phyloP scores from a whole-genome alignment of 2,797 vertebrate genomes.

The Acipenser ruthenus region DNA sequence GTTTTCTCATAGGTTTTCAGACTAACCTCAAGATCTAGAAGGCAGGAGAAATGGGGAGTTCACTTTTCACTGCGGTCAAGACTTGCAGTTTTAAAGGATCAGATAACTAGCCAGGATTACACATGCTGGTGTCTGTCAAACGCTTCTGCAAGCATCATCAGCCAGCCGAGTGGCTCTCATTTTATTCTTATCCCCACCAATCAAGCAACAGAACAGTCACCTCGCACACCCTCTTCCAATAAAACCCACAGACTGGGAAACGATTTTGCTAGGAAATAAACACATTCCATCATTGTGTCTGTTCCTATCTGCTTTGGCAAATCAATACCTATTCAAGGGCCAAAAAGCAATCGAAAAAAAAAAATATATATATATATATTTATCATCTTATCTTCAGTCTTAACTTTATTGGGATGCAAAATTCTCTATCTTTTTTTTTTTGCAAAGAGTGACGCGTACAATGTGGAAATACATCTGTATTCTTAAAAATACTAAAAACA shows the following conservation, averaged over 20 bases:
- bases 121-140: conserved; percentile 96
- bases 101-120: conserved; percentile 64
- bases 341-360: too few species aligned
- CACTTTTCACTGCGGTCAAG: conserved; percentile 69
- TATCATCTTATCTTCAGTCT: too few species aligned
- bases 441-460: too few species aligned
- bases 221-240: conserved; percentile 28
- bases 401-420: too few species aligned
- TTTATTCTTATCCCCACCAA: conserved; percentile 62
- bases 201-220: conserved; percentile 32
- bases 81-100: conserved; percentile 71
- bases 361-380: too few species aligned
- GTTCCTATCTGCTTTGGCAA: too few species aligned
- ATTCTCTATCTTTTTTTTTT: too few species aligned
- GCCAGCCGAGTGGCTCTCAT: conserved; percentile 44
- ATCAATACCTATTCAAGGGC: too few species aligned
- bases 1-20: conserved; percentile 32
- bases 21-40: conserved; percentile 61
- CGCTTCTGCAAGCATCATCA: conserved; percentile 76
- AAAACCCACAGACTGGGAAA: conserved; percentile 15
- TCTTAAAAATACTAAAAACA: too few species aligned
- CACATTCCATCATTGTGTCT: too few species aligned
- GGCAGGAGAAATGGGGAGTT: conserved; percentile 61
- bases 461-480: too few species aligned
- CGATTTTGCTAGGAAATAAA: too few species aligned